These are phyloP conservation scores for Agapornis canus DNA, from an alignment of 2,797 vertebrate genomes.

Conservation along the genomic window DNA sequence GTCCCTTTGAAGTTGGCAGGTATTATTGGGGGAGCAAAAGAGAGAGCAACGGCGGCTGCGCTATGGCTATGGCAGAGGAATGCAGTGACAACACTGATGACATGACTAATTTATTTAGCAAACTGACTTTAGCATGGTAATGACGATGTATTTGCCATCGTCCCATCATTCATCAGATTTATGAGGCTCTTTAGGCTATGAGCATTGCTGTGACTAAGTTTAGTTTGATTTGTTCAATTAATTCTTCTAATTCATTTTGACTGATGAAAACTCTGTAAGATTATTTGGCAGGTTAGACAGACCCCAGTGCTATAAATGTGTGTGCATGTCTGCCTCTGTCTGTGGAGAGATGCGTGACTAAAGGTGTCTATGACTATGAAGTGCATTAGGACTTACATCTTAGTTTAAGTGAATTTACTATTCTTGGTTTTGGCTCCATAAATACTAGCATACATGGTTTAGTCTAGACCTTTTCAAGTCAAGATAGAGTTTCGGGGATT, in stretches of 20 bases:
- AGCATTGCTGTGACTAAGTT: constrained; percentile 49
- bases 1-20: constrained; percentile 54
- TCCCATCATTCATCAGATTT: constrained; percentile 67
- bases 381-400: neutral
- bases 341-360: neutral
- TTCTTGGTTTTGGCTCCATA: neutral
- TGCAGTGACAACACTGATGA: constrained; percentile 52
- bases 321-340: neutral
- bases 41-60: neutral
- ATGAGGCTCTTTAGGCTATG: constrained; percentile 57
- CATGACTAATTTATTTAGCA: constrained; percentile 70
- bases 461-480: neutral
- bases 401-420: neutral
- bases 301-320: neutral
- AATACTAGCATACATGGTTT: neutral
- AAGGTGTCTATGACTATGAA: neutral
- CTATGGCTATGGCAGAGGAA: neutral
- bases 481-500: neutral
- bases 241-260: constrained; percentile 57
- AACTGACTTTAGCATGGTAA: constrained; percentile 73
- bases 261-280: neutral
- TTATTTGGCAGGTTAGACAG: neutral
- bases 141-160: constrained; percentile 66
- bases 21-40: constrained; percentile 28
- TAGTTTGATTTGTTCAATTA: constrained; percentile 65